Evolutionary conservation across 37 sponge, comb jelly and placozoan genomes (phyloP), one percentile per base, ranked within the genome.

Genomic region (Oscarella lobularis): DNA sequence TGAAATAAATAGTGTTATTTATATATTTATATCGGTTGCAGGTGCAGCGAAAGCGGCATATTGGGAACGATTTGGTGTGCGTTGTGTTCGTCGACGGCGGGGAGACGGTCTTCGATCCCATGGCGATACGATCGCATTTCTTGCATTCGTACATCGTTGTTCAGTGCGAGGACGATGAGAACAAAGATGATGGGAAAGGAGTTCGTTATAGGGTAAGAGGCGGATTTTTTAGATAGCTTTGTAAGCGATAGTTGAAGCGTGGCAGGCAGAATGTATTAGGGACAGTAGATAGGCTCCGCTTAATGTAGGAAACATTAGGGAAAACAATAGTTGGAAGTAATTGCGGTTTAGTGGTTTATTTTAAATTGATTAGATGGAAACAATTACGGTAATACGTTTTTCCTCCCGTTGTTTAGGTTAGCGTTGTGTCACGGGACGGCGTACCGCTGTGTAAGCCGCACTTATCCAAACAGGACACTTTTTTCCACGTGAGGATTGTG

Each of bases 51-150:
- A 96, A 96, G 86, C 76, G 98, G 0, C 98, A 96, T 77, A 92
- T 96, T 38, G 98, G 98, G 27, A 96, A 96, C 75, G 98, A 96
- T 78, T 82, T 96, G 0, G 87, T 89, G 31, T 89, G 89, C 67
- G 73, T 96, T n/a, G 88, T 92, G 39, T 96, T 92, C 78, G 82
- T 96, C 33, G 98, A 96, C 31, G 84, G 81, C 35, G 77, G 81
- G 0, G 83, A 76, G 33, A 83, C 93, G 5, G 86, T 83, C 40
- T 96, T 96, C 79, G 80, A 84, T 41, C 98, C 98, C 1, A 71
- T 85, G 27, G 84, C 86, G 75, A 85, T 96, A 41, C 87, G 89
- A 66, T 92, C 93, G 39, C 88, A 96, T 78, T 96, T 92, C 76
- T 83, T 96, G 36, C 98, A 96, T 78, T 82, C 86, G 68, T 96